Base-by-base conservation (phyloP, 2,888 invertebrate species). In the Acanthosepion esculentum region DNA sequence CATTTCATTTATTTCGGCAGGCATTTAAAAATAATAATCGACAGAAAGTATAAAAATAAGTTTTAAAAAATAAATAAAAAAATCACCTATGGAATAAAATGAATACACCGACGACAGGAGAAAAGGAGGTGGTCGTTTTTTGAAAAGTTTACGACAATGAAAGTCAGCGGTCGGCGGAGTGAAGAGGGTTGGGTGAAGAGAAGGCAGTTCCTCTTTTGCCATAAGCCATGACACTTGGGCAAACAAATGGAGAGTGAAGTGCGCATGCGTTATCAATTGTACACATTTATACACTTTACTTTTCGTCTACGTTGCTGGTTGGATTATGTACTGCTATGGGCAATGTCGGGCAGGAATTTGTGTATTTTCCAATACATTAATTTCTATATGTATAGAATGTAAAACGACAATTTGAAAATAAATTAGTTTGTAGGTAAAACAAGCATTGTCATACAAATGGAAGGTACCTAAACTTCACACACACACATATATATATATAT, bases 1-100 rank as follows among this genome's bases (percentile, higher is more conserved):
- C n/a, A 78, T 78, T 78, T 78, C 78, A 78, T 78, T 78, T 78
- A 78, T 78, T 78, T 78, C 78, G n/a, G n/a, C 78, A 78, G 15
- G 78, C n/a, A 78, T 78, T 78, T 78, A 78, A 78, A 78, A 78
- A 78, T 18, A n/a, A 78, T n/a, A 78, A 78, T 1, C 29, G n/a
- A 29, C 7, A 78, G 10, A 78, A 78, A 78, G 2, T n/a, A 33
- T 78, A 78, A 33, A 78, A 78, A n/a, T n/a, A 2, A 59, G 3
- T 20, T 20, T 6, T 4, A 23, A 20, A 59, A 23, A 59, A 59
- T 3, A 26, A 59, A 20, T 26, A 59, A 59, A 59, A 15, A 59
- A 59, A 59, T 41, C 78, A 33, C 78, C 12, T 78, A 78, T 78
- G n/a, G 33, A 78, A 78, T 78, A 78, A 78, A 78, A 78, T 78